These are phyloP conservation scores for Thecocarcelia acutangulata DNA, from an alignment of 2,888 invertebrate species.

Conservation along the genomic window DNA sequence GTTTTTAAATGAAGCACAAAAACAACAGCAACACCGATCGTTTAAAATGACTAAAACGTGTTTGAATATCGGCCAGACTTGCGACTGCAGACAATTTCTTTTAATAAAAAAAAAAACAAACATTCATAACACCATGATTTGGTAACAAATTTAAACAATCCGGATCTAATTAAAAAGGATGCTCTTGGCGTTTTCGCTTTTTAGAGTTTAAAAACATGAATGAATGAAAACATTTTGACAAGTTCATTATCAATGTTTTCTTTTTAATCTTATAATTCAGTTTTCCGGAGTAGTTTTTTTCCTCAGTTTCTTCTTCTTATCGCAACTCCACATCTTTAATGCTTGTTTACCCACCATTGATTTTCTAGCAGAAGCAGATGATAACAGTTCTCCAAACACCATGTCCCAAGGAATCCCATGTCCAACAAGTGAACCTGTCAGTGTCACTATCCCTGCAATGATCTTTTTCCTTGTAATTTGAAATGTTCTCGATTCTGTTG, in stretches of 20 bases:
- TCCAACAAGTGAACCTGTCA: too few relatives aligned
- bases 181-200: constrained; percentile 36
- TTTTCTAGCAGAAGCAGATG: background rate
- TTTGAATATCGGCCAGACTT: constrained; percentile 51
- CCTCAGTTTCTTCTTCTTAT: constrained; percentile 18
- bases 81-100: background rate
- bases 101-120: constrained; percentile 42
- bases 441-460: constrained; percentile 16
- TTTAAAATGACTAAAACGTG: constrained; percentile 57
- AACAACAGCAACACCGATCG: constrained; percentile 37
- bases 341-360: constrained; percentile 34
- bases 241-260: constrained; percentile 47
- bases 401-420: background rate
- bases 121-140: constrained; percentile 60
- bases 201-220: constrained; percentile 1
- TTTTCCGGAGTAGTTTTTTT: constrained; percentile 46
- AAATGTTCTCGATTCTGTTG: constrained; percentile 38
- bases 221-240: constrained; percentile 38
- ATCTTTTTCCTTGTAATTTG: constrained; percentile 48
- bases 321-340: constrained; percentile 18
- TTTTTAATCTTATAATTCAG: constrained; percentile 18
- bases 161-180: constrained; percentile 69
- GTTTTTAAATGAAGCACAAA: constrained; percentile 66
- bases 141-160: constrained; percentile 42
- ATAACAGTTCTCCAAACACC: background rate